Evolutionary conservation across 2,113 vertebrate species (phyloP).

Genomic region (Charina bottae): DNA sequence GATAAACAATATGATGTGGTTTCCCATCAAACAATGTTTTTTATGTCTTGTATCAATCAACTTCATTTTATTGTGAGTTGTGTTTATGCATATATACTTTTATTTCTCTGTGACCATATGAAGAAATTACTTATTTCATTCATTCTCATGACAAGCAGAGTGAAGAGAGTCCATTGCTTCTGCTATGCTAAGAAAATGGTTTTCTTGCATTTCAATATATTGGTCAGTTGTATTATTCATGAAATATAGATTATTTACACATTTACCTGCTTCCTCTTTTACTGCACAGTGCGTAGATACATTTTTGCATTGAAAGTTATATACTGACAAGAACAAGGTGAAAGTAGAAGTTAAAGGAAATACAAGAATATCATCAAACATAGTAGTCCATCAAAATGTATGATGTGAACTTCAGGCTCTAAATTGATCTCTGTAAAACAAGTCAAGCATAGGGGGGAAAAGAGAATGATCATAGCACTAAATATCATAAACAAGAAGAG

Average conservation of each 20-base stretch:
- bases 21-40: neutral
- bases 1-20: neutral
- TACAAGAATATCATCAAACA: neutral
- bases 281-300: neutral
- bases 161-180: neutral
- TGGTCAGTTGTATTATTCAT: neutral
- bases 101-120: no score
- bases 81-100: no score
- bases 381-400: neutral
- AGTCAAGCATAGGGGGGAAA: neutral
- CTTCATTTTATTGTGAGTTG: no score
- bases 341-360: neutral
- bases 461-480: neutral
- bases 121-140: no score
- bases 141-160: no score
- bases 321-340: neutral
- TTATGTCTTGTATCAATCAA: no score
- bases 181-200: neutral
- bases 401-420: neutral
- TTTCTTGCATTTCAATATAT: neutral
- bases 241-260: neutral
- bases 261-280: neutral
- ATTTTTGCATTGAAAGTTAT: neutral
- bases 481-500: neutral
- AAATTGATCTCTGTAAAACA: neutral